Evolutionary conservation across 2,113 vertebrate genomes (phyloP), one percentile per base, ranked within the genome.

Genomic region (Archocentrus centrarchus): DNA sequence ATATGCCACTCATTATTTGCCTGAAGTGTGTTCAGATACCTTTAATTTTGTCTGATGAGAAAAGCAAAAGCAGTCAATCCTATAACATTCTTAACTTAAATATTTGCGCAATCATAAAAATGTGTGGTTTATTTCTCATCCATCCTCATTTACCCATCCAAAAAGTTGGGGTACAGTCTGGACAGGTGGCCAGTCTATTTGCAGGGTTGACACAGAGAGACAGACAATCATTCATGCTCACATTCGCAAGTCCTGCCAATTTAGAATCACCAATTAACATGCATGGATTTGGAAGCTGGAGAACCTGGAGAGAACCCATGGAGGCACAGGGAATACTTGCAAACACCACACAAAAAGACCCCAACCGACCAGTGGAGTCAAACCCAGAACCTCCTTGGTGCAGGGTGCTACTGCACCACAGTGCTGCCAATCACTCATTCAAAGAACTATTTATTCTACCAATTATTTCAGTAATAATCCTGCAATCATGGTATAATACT

Each of bases 241-340:
- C 64, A 68, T 66, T 44, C 44, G 4, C 39, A 37, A 37, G 8
- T 44, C 63, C 63, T 27, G 41, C 39, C 39, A 68, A 47, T 68
- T 68, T 68, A 68, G 63, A 47, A 68, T 68, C 22, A 68, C n/a
- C 63, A 66, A n/a, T 24, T 68, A 68, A 68, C 24, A 30, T 6
- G 18, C 64, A 68, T 6, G 41, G 22, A 4, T 47, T 68, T 22
- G 17, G 63, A 27, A 66, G 39, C 24, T n/a, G 44, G 63, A 66
- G 39, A 47, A 68, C n/a, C 24, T 44, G 8, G 8, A 15, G 22
- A 68, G n/a, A 50, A 50, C 15, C 41, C 22, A 7, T 22, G 24
- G 10, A 18, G 8, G 22, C 9, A 47, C 64, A 47, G 41, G 15
- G 35, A 37, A 7, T 9, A 37, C 50, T 53, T 3, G 7, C 53